Evolutionary conservation across 1,140 invertebrate genomes (phyloP), one percentile per base, ranked within the genome.

Genomic region (Drosophila cardini): DNA sequence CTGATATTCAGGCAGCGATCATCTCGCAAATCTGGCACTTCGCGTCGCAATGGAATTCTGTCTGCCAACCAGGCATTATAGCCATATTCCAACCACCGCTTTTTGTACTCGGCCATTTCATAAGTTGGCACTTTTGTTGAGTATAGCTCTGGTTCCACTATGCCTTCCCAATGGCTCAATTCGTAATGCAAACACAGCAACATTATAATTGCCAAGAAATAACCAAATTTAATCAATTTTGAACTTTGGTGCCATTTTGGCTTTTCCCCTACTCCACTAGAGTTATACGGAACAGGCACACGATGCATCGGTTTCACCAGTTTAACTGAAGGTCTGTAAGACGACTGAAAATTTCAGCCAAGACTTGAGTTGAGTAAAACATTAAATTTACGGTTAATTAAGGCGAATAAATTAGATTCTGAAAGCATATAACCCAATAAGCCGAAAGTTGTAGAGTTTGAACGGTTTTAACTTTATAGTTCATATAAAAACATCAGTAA

Each of bases 1-100:
- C 1, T 53, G 15, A 56, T 15, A 1, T 58, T 26, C 16, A 10
- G 13, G 36, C 75, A 77, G 8, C 53, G 63, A 1, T 11, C n/a
- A 34, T 75, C 64, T 0, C 72, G 53, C 26, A 70, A 21, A 7
- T 70, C 65, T 8, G 40, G 50, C 18, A 76, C 15, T 8, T 52
- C 7, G 2, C 69, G 69, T 0, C 21, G 11, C 48, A 76, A 2
- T 0, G 69, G 40, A 10, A 76, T 42, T n/a, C 69, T 36, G 4
- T 65, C 61, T 1, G 73, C 46, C 38, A 75, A 11, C 72, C 68
- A 75, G 38, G 26, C 68, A 42, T 53, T 65, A 8, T 56, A 46
- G 11, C 53, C 43, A 36, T 57, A 46, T 10, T 57, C 21, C 15
- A 48, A 7, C 38, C 30, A 73, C 26, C 40, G 30, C 10, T 26